phyloP scores from a whole-genome alignment of 2,797 vertebrate species.

The Characodon lateralis region DNA sequence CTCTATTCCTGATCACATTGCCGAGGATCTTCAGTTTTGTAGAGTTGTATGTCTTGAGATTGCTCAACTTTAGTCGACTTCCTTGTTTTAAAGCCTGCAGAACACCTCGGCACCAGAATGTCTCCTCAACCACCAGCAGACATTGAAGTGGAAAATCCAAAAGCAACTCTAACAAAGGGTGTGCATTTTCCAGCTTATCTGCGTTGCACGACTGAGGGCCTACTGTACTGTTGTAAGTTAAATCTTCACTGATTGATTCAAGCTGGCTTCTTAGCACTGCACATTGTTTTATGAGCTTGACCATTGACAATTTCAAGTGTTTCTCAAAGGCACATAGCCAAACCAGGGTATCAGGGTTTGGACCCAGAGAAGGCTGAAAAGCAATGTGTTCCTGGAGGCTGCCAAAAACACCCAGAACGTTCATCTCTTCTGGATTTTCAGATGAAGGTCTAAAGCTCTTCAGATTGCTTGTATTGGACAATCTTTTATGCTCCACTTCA shows the following conservation, averaged over 20 bases:
- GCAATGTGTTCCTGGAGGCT: conserved; percentile 75
- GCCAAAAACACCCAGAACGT: conserved; percentile 74
- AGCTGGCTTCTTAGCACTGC: conserved; percentile 57
- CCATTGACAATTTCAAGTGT: conserved; percentile 71
- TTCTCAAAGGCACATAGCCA: conserved; percentile 85
- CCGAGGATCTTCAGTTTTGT: conserved; percentile 76
- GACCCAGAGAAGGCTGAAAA: conserved; percentile 72
- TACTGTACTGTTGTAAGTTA: neutral
- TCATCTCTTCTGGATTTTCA: conserved; percentile 30
- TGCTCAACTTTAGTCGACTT: conserved; percentile 39
- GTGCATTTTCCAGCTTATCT: neutral
- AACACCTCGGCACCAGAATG: conserved; percentile 74
- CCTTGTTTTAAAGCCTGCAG: conserved; percentile 59
- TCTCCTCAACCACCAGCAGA: conserved; percentile 84
- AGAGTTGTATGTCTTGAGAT: conserved; percentile 52
- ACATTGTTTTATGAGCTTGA: conserved; percentile 72
- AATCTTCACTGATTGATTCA: conserved; percentile 26
- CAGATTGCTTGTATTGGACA: conserved; percentile 9
- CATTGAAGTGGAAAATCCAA: conserved; percentile 85
- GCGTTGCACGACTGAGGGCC: neutral
- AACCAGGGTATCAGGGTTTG: conserved; percentile 60
- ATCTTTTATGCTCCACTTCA: conserved; percentile 51
- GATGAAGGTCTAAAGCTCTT: conserved; percentile 3
- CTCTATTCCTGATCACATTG: conserved; percentile 52
- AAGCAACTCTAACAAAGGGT: conserved; percentile 62